A percentile compares a stretch with the other conserved stretches of the same genome.
Evolutionary conservation across 2,797 vertebrate genomes (phyloP).

Genomic region (Fistularia commersonii): DNA sequence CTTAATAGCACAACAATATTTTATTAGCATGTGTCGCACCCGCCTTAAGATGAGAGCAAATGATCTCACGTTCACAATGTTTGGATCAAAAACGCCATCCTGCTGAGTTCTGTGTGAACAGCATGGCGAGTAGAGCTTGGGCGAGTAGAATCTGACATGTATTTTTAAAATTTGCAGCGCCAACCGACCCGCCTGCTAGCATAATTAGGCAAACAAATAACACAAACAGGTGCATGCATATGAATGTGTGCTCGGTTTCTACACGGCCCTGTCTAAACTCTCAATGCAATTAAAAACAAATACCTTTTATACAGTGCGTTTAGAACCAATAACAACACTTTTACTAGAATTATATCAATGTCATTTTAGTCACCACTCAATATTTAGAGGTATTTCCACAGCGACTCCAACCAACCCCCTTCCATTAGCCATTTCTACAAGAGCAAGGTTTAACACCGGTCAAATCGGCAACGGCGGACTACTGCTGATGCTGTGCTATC

Average conservation of each 20-base stretch:
- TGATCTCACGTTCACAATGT: conserved; percentile 11
- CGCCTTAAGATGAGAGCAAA: conserved; percentile 10
- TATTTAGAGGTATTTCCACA: too few species aligned
- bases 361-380: too few species aligned
- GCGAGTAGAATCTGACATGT: conserved; percentile 24
- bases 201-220: conserved; percentile 33
- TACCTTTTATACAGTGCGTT: too few species aligned
- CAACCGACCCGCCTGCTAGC: conserved; percentile 31
- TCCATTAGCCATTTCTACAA: too few species aligned
- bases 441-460: too few species aligned
- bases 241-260: neutral
- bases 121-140: conserved; percentile 59
- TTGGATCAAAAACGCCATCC: conserved; percentile 41
- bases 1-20: conserved; percentile 8
- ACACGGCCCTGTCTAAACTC: too few species aligned
- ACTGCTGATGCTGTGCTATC: too few species aligned
- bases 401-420: too few species aligned
- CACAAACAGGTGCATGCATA: conserved; percentile 2
- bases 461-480: too few species aligned
- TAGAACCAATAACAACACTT: too few species aligned
- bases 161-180: conserved; percentile 44
- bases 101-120: conserved; percentile 46
- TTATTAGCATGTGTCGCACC: conserved; percentile 13
- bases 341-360: too few species aligned
- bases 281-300: too few species aligned